phyloP scores from a whole-genome alignment of 2,797 vertebrate genomes.

The Chiloscyllium punctatum region DNA sequence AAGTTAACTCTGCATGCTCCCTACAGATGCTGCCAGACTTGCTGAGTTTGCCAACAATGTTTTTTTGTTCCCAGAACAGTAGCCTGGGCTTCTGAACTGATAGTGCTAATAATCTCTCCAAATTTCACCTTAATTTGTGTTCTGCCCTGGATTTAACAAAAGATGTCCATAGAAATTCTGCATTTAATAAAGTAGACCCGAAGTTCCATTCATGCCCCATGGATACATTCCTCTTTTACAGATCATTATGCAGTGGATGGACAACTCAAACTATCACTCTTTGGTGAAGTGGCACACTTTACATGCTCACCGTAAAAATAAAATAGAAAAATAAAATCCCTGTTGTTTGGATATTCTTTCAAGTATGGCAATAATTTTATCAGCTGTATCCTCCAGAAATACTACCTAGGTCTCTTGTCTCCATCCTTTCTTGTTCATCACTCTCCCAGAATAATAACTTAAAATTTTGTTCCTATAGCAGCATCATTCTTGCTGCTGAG shows the following conservation, averaged over 20 bases:
- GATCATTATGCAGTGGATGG: too few relatives aligned
- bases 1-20: too few relatives aligned
- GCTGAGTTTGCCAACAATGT: too few relatives aligned
- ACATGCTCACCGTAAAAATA: not conserved
- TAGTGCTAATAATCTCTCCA: too few relatives aligned
- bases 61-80: too few relatives aligned
- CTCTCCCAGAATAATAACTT: not conserved
- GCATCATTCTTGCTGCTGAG: not conserved
- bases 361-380: not conserved
- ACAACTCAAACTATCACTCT: not conserved
- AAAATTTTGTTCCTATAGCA: not conserved
- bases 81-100: too few relatives aligned
- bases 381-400: not conserved
- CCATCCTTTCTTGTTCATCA: not conserved
- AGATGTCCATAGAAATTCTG: not conserved
- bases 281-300: not conserved
- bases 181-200: not conserved
- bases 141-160: not conserved
- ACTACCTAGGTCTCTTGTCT: not conserved
- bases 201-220: not conserved
- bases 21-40: too few relatives aligned
- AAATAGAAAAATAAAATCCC: not conserved
- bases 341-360: not conserved
- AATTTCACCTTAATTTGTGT: not conserved
- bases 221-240: not conserved